Evolutionary conservation across 1,140 invertebrate genomes (phyloP), one percentile per base, ranked within the genome.

Genomic region (Antheraea mylitta): DNA sequence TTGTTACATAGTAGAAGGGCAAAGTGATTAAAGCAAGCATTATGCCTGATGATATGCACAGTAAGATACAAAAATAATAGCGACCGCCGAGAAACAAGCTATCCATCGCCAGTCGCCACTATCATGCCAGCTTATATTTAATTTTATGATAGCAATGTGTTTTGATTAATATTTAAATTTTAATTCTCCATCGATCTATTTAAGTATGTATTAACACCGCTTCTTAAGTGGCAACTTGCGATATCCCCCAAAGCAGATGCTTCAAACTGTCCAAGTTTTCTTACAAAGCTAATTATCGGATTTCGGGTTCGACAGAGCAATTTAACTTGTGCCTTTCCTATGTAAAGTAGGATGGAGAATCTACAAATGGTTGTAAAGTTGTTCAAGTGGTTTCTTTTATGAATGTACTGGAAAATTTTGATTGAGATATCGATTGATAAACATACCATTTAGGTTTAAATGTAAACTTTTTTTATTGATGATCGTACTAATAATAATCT

Each of bases 191-290:
- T 61, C 18, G 30, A 36, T 61, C 59, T 16, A 22, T 61, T 19
- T 19, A 22, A n/a, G 61, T n/a, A 63, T 37, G 61, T 13, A 63
- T 63, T 63, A 63, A 30, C 61, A 13, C 61, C 22, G 45, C 16
- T 53, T 22, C 59, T 61, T 36, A 18, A 36, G 18, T 37, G 30
- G 61, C 30, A 30, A 36, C 22, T 70, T 75, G 70, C 70, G 72
- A 72, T 72, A 69, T 66, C 72, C 68, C 45, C 30, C 65, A 69
- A 45, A 69, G 60, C 69, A 76, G 76, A 76, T 72, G 74, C 69
- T 74, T 65, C 66, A 22, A 78, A 78, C 67, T 73, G 76, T 73
- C 65, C 45, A 73, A 78, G 67, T 75, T 77, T 73, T 71, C 18
- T 45, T 69, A 59, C 16, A 71, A 38, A 64, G 69, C 67, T 71